Evolutionary conservation across 2,113 vertebrate species (phyloP).

Genomic region (Amblyornis subalaris): DNA sequence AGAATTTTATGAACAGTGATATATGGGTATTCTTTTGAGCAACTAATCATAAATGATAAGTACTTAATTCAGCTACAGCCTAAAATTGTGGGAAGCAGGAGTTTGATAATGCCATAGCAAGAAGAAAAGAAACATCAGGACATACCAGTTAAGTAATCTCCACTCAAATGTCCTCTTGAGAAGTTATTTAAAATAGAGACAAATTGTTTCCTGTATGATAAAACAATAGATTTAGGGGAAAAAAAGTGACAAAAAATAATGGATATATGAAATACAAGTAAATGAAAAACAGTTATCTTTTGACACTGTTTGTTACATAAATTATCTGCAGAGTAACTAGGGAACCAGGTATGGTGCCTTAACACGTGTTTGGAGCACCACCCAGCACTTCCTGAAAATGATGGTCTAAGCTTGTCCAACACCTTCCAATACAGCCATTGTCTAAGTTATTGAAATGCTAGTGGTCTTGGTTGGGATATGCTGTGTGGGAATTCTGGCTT

Average conservation of each 20-base stretch:
- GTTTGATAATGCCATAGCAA: neutral
- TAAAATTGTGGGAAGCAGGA: neutral
- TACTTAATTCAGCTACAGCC: neutral
- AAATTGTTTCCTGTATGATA: neutral
- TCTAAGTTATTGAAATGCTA: neutral
- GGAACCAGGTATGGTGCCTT: neutral
- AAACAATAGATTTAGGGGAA: neutral
- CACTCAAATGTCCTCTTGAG: neutral
- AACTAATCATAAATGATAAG: neutral
- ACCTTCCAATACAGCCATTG: neutral
- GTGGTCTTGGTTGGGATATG: fast-evolving
- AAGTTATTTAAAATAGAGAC: neutral
- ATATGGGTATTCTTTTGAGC: neutral
- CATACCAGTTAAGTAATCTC: neutral
- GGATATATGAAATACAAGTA: neutral
- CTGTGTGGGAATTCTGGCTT: neutral
- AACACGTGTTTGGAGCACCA: neutral
- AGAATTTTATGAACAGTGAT: neutral
- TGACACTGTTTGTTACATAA: neutral
- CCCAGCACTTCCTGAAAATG: neutral
- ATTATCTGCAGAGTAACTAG: neutral
- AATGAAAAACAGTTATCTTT: neutral
- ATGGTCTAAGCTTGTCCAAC: neutral
- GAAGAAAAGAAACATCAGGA: neutral
- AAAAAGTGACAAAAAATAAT: neutral